Evolutionary conservation across 2,888 invertebrate genomes (phyloP), one percentile per base, ranked within the genome.

Genomic region (Drosophila mulleri): DNA sequence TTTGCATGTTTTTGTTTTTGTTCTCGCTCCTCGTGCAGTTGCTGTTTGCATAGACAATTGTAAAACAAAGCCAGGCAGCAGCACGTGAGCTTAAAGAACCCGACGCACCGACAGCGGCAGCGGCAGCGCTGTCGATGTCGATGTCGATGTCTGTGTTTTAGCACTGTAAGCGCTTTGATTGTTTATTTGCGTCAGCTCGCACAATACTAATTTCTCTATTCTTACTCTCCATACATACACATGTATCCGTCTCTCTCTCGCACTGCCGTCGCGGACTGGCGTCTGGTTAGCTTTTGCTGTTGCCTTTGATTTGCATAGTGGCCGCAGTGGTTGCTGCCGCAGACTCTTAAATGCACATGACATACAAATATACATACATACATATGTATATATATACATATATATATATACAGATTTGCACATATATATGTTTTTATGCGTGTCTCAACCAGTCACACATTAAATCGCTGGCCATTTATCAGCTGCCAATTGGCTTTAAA

Each of bases 401-500:
- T n/a, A 11, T 20, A 20, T 23, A 4, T 12, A 60, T 37, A 56
- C 3, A 9, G 18, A 57, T 5, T 29, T 42, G 9, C 12, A 14
- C 52, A 8, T 52, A n/a, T 42, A 9, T 58, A 29, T 42, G 42
- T 48, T 29, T 29, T 8, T 29, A 29, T 7, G 26, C 23, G 39
- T 44, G 50, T 39, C 29, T 44, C 41, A 52, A 41, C 59, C 54
- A 50, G 54, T 65, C 48, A 59, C 20, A 47, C 65, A 66, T 79
- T 74, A 75, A 77, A 79, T 79, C 70, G 70, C 18, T 48, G 67
- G 50, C 64, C 63, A 79, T 77, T 77, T 79, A 70, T 77, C 70
- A 70, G 41, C 70, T 67, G 70, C 66, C 80, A 77, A 79, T 77
- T 79, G 80, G 61, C 75, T 77, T 77, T 79, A 79, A 77, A 75